Conservation (phyloP, 35 echinoderm and acorn worm genomes). For the Nesometra sesokonis region DNA sequence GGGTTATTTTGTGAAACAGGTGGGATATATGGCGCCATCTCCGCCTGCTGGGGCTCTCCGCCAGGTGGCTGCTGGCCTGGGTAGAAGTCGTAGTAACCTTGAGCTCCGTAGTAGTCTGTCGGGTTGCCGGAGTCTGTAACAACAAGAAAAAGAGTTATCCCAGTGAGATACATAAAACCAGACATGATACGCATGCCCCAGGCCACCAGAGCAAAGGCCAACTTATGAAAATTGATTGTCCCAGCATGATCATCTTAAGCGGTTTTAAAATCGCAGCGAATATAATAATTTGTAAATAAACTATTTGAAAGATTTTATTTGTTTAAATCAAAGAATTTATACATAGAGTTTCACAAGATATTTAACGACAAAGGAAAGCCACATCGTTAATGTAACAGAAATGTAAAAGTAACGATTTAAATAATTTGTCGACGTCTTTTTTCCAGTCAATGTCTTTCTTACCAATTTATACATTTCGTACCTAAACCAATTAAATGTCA, state of each 20-base stretch:
- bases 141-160: neutral
- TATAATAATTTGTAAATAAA: neutral
- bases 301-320: neutral
- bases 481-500: too few relatives aligned
- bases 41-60: slow-evolving; percentile 26
- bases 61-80: slow-evolving; percentile 65
- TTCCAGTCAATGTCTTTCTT: too few relatives aligned
- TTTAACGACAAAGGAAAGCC: too few relatives aligned
- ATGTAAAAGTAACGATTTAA: too few relatives aligned
- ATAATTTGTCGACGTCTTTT: too few relatives aligned
- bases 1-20: slow-evolving; percentile 49
- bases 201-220: neutral
- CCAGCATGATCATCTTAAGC: neutral
- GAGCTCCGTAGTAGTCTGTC: slow-evolving; percentile 70
- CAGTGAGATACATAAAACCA: neutral
- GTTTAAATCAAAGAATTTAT: neutral
- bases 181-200: neutral
- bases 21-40: slow-evolving; percentile 36
- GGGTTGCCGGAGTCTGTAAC: slow-evolving; percentile 10
- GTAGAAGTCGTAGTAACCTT: slow-evolving; percentile 79
- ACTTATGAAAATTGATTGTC: neutral
- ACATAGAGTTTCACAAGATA: too few relatives aligned
- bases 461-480: too few relatives aligned
- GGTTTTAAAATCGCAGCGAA: neutral
- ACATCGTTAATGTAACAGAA: too few relatives aligned